Percentiles rank a stretch among this genome's conserved stretches.
phyloP scores from a whole-genome alignment of 1,140 invertebrate species.

The Neodiprion fabricii region DNA sequence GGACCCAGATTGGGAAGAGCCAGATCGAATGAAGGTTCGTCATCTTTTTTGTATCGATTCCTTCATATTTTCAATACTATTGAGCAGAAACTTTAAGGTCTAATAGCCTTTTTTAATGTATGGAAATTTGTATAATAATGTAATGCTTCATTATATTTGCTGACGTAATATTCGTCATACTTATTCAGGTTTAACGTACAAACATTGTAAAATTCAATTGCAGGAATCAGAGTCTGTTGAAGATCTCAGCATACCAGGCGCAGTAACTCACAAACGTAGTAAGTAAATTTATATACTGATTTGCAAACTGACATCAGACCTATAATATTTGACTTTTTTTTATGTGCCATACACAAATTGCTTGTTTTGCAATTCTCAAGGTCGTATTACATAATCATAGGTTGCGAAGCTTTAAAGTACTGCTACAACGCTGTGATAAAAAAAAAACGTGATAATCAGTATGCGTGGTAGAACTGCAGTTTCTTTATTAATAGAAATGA shows the following conservation, averaged over 20 bases:
- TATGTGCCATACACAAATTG: not conserved
- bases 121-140: too few species aligned
- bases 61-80: slow-evolving; percentile 17
- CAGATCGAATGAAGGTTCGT: slow-evolving; percentile 54
- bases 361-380: not conserved
- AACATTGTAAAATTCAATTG: slow-evolving; percentile 27
- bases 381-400: not conserved
- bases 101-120: slow-evolving; percentile 26
- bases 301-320: slow-evolving; percentile 2
- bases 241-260: slow-evolving; percentile 56
- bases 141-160: too few species aligned
- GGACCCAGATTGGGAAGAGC: slow-evolving; percentile 72
- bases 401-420: too few species aligned
- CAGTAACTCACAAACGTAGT: slow-evolving; percentile 47
- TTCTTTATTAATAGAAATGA: too few species aligned
- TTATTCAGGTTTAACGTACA: too few species aligned
- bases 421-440: too few species aligned
- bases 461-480: too few species aligned
- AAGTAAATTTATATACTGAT: slow-evolving; percentile 33
- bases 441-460: too few species aligned
- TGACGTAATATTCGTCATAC: too few species aligned
- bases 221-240: slow-evolving; percentile 72
- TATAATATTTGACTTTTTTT: not conserved
- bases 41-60: slow-evolving; percentile 14
- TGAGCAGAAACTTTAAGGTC: slow-evolving; percentile 21